Percentiles rank a stretch among this genome's conserved stretches.
These are phyloP conservation scores for Microcebus griseorufus DNA, from an alignment of 2,113 vertebrate species.

Conservation along the genomic window DNA sequence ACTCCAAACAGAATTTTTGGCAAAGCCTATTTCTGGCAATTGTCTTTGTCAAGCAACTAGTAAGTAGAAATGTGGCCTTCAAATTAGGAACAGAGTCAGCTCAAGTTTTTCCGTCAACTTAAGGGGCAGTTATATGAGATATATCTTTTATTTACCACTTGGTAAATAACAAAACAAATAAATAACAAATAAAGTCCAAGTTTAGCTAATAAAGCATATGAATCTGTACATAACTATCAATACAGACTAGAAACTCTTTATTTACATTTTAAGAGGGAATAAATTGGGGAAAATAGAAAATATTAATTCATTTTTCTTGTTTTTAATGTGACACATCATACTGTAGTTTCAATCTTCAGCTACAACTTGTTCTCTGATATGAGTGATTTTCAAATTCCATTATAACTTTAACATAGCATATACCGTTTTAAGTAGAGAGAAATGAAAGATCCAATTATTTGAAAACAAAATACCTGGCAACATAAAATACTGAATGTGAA, in stretches of 20 bases:
- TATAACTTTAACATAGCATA: neutral
- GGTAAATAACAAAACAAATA: neutral
- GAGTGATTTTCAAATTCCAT: neutral
- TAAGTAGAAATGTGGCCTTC: neutral
- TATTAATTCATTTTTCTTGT: neutral
- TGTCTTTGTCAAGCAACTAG: neutral
- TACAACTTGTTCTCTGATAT: neutral
- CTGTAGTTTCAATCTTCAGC: neutral
- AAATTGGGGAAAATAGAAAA: neutral
- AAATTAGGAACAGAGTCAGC: neutral
- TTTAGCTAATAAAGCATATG: neutral
- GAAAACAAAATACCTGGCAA: neutral
- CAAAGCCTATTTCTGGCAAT: neutral
- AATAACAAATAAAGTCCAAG: neutral
- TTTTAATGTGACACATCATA: neutral
- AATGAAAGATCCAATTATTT: neutral
- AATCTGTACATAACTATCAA: neutral
- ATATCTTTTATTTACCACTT: neutral
- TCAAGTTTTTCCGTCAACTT: neutral
- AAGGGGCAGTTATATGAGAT: neutral
- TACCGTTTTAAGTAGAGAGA: neutral
- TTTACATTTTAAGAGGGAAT: neutral
- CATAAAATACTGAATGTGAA: neutral
- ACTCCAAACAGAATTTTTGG: neutral
- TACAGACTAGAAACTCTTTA: neutral